Base-by-base conservation (phyloP, 1,140 invertebrate genomes). In the Bombus sibiricus region DNA sequence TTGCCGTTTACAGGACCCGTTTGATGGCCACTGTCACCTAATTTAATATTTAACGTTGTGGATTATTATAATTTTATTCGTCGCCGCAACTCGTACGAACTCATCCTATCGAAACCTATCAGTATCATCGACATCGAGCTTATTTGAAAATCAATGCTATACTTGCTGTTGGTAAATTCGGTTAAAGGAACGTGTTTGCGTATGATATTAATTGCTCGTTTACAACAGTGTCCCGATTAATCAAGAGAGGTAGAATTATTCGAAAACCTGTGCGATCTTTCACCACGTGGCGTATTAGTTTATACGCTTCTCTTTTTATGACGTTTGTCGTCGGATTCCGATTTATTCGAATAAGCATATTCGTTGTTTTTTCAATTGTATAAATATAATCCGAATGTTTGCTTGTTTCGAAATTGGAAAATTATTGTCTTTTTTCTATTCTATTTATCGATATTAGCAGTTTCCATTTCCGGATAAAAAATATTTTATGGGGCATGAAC, bases 61-160 rank as follows among this genome's bases (percentile, higher is more conserved):
- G 47, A 22, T 53, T 53, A 53, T 53, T 53, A 53, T 53, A 53
- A 53, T 53, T 53, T 53, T 53, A 53, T 53, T 53, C 47, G 47
- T 53, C 6, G 18, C 47, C 47, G 47, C 47, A 53, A 22, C 47
- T 53, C 47, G 18, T 22, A 53, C 47, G 47, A 53, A 22, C 47
- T 53, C 5, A 22, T 53, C 47, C 47, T 22, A 53, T 53, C 47
- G 6, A 22, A 53, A 53, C 5, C 18, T 22, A 53, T 53, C 47
- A 53, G 18, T 53, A 53, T 53, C 47, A 22, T 22, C 18, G 18
- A 53, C 47, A 53, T 53, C 18, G 47, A 22, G 18, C 47, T 53
- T 53, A 53, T 53, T 53, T 53, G 71, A 28, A 47, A 74, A 82
- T 47, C 71, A 82, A 74, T 74, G 43, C 64, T 74, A 66, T 66